Base-by-base conservation (phyloP, 1,140 invertebrate species). In the Caenorhabditis remanei region DNA sequence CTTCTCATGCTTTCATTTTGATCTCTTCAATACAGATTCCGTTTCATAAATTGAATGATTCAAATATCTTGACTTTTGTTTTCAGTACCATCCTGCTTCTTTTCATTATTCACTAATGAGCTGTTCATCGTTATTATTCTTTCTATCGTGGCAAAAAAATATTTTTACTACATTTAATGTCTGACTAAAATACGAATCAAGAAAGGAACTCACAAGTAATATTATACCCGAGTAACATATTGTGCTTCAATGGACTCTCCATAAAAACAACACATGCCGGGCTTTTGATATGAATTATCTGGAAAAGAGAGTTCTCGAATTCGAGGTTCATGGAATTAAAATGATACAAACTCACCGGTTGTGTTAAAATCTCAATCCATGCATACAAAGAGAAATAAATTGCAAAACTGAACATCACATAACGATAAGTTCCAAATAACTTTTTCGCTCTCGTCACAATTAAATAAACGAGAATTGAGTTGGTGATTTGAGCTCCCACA, bases 271-370 rank as follows among this genome's bases (percentile, higher is more conserved):
- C 71, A 24, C 71, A 79, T 11, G 71, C 71, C 43, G 71, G 71
- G n/a, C 71, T 79, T 79, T 79, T 79, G 71, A 79, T 79, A n/a
- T 79, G 71, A 46, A 79, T 79, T 50, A 50, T 79, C 71, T 79
- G 71, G n/a, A 71, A 71, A 58, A 53, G 16, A 53, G 50, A 53
- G 50, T 9, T 53, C 16, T 53, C 16, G 50, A 16, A 53, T 53
- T 13, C 1, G 16, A 53, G 50, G 1, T 53, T 32, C 8, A 8
- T 40, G 24, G 61, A 63, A 21, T 11, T 11, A 16, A 53, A 16
- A 53, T 53, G 16, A 53, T 9, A 21, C 19, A 21, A 19, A 67
- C 43, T 24, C 14, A 79, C 71, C 32, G 71, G 71, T 14, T 79
- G 71, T 24, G 71, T 50, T 13, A 79, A 41, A 19, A 79, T 79